Percentiles rank a stretch among this genome's conserved stretches.
Evolutionary conservation across 2,888 invertebrate species (phyloP).

Genomic region (Deilephila elpenor): DNA sequence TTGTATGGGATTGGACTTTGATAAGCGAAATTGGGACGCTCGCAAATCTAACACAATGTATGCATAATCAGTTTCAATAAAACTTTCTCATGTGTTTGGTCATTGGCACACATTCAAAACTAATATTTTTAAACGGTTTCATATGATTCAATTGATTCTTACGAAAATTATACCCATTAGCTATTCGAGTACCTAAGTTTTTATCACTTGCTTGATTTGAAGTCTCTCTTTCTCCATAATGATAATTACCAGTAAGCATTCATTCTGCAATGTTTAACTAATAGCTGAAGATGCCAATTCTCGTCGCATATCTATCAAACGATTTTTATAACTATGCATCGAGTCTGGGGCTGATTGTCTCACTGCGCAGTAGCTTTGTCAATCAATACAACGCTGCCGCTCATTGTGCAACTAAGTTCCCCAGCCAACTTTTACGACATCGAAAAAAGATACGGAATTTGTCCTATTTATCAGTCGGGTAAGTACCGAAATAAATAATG

Average conservation of each 20-base stretch:
- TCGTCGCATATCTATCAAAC: neutral
- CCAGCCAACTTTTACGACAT: neutral
- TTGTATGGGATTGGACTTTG: slow-evolving; percentile 12
- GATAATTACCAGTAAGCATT: neutral
- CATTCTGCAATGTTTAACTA: neutral
- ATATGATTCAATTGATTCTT: neutral
- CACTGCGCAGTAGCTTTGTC: neutral
- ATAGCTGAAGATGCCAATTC: neutral
- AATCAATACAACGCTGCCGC: neutral
- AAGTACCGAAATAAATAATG: neutral
- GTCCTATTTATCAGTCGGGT: neutral
- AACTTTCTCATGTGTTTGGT: slow-evolving; percentile 14
- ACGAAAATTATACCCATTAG: too few species aligned
- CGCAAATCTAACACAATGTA: slow-evolving; percentile 17
- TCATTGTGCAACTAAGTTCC: neutral
- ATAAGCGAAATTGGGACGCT: slow-evolving; percentile 28
- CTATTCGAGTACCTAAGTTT: too few species aligned
- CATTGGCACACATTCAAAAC: slow-evolving; percentile 7
- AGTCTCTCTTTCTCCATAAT: neutral
- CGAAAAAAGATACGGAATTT: neutral
- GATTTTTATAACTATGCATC: neutral
- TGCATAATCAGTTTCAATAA: slow-evolving; percentile 23
- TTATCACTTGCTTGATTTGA: neutral
- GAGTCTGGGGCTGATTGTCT: neutral
- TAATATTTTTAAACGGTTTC: neutral